Base-by-base conservation (phyloP, 1,140 invertebrate species). In the Teleogryllus occipitalis region DNA sequence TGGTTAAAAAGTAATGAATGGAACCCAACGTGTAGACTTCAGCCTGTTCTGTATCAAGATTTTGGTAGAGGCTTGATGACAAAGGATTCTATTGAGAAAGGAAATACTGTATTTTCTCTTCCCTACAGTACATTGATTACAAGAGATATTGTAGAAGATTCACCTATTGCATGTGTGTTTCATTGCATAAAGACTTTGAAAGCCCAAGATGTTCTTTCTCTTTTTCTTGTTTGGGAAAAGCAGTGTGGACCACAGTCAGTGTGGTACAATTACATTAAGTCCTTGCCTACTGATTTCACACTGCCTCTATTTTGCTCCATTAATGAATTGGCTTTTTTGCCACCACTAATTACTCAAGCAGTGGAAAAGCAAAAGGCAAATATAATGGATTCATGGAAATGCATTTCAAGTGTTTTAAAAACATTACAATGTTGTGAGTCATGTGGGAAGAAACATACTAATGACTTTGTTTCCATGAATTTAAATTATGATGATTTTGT, bases 1-100 rank as follows among this genome's bases (percentile, higher is more conserved):
- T 90, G 89, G 89, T 84, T 90, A 80, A 78, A 84, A 73, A 83
- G 82, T 79, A 81, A 87, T 80, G 86, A 86, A 80, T 86, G 88
- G 81, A 82, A 82, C 48, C 82, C 85, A 21, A 87, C 85, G 80
- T 84, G 84, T 81, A 84, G 87, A 81, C 83, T 90, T 74, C 81
- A 83, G 49, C 83, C 89, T 73, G 84, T 85, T n/a, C 79, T 86
- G 72, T 90, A 90, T 83, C 79, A 85, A 81, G 84, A 85, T 27
- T 90, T 89, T 65, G 90, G 90, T 27, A 85, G 91, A 82, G 91
- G 91, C 39, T 85, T 92, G 49, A 87, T 89, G 83, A 88, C 90
- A 14, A 87, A 88, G 81, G 87, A 86, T 79, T 82, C 84, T 79
- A 87, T 92, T 77, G 78, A 82, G 73, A 75, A 84, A 15, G 87